phyloP scores from a whole-genome alignment of 2,797 vertebrate species.

The Saxicola maurus region DNA sequence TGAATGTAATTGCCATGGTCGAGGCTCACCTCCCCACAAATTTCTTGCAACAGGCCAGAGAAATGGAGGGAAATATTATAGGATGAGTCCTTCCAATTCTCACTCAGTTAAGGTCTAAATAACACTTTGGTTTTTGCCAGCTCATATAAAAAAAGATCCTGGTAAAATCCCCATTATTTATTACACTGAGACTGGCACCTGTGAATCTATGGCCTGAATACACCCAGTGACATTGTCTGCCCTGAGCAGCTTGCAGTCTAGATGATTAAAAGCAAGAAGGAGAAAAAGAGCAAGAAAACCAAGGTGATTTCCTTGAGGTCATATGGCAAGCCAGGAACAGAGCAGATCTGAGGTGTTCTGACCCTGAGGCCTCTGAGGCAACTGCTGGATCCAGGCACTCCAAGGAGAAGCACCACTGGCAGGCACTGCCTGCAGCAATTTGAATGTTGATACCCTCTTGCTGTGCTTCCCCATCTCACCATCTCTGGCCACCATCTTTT shows the following conservation, averaged over 20 bases:
- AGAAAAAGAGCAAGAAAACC: neutral
- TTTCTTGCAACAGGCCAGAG: neutral
- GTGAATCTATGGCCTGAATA: neutral
- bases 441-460: fast-evolving
- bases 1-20: neutral
- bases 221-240: neutral
- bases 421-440: fast-evolving
- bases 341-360: neutral
- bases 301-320: neutral
- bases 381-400: neutral
- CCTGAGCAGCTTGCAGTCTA: neutral
- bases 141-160: neutral
- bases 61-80: neutral
- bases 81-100: neutral
- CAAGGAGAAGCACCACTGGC: neutral
- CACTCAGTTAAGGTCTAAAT: neutral
- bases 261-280: neutral
- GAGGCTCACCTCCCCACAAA: neutral
- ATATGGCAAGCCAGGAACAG: neutral
- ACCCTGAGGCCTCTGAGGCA: neutral
- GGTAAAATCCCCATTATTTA: neutral
- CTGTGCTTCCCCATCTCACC: neutral
- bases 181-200: neutral
- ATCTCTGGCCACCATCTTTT: neutral
- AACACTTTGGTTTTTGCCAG: neutral